Conservation (phyloP, 2,113 vertebrate genomes). For the Grammomys dolichurus region DNA sequence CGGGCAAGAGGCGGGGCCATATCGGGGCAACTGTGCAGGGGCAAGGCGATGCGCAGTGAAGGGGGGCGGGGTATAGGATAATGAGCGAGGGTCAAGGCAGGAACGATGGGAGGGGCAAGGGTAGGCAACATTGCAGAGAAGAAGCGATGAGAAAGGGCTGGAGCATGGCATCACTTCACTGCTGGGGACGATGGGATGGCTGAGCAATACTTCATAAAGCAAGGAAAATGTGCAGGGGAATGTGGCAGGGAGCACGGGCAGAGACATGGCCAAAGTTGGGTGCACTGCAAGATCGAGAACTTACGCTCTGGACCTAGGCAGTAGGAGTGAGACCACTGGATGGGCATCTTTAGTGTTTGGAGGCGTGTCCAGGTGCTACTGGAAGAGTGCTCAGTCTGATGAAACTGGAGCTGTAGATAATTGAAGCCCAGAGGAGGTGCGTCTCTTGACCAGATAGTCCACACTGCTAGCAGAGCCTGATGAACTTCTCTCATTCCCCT, state of each 20-base stretch:
- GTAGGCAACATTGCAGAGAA: no score
- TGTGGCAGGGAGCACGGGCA: not conserved
- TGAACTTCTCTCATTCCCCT: not conserved
- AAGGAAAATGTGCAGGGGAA: not conserved
- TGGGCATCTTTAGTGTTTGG: not conserved
- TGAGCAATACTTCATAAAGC: not conserved
- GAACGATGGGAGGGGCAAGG: not conserved
- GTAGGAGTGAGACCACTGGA: not conserved
- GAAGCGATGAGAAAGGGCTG: not conserved
- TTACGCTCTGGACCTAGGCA: not conserved
- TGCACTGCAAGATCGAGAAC: not conserved
- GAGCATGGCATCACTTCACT: not conserved
- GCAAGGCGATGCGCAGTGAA: rapidly evolving
- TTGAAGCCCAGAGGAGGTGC: not conserved
- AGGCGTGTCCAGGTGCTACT: not conserved
- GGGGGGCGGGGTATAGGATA: rapidly evolving
- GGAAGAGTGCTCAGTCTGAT: not conserved
- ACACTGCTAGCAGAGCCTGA: not conserved
- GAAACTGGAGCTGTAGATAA: not conserved
- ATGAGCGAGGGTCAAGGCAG: no score
- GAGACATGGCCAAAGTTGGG: not conserved
- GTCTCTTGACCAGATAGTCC: not conserved
- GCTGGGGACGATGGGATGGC: not conserved
- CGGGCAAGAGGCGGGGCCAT: not conserved
- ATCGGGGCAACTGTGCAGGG: not conserved